phyloP scores from a whole-genome alignment of 1,140 invertebrate genomes.

The Zaprionus kolodkinae region DNA sequence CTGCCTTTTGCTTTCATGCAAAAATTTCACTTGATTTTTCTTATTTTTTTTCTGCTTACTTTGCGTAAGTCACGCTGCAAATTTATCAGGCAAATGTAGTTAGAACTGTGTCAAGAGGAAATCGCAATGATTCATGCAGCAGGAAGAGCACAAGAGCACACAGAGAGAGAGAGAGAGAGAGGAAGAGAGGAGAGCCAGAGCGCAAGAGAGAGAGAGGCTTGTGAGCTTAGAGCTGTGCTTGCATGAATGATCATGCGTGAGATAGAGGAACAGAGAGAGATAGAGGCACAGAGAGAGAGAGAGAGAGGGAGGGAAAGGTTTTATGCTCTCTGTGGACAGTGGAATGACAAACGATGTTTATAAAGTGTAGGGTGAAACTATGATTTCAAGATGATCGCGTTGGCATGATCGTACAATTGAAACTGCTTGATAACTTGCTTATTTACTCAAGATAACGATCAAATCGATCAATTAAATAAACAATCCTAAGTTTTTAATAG shows the following conservation, averaged over 20 bases:
- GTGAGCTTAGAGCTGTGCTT: background rate
- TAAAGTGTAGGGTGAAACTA: background rate
- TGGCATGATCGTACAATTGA: no score
- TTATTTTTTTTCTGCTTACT: background rate
- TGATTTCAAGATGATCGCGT: no score
- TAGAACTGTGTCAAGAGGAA: conserved; percentile 53
- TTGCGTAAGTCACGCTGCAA: conserved; percentile 17
- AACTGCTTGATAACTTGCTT: no score
- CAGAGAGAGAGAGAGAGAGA: background rate
- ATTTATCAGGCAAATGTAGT: conserved; percentile 2
- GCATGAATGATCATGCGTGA: background rate
- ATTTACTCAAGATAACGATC: no score
- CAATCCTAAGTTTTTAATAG: no score
- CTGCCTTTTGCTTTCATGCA: background rate
- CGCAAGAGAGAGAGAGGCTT: background rate
- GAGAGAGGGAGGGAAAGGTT: background rate
- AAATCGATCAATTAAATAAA: no score
- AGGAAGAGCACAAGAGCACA: background rate
- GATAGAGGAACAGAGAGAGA: background rate
- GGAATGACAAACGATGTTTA: background rate
- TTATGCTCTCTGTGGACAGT: background rate
- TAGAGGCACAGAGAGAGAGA: background rate
- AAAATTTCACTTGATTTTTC: background rate
- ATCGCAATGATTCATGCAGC: conserved; percentile 35
- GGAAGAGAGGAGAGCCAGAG: background rate